These are phyloP conservation scores for Eclectus roratus DNA, from an alignment of 2,113 vertebrate genomes.

Conservation along the genomic window DNA sequence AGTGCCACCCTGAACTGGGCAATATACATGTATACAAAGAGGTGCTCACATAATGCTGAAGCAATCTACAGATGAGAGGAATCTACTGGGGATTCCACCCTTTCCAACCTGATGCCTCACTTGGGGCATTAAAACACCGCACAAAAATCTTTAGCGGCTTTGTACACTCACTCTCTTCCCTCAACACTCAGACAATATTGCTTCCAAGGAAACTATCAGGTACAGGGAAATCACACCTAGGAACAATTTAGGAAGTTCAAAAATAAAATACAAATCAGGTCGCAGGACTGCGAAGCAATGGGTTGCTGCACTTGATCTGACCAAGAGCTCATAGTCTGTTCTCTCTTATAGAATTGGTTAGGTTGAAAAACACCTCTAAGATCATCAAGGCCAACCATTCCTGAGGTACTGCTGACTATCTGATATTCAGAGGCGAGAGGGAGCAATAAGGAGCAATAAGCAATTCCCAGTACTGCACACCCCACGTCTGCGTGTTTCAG, in stretches of 20 bases:
- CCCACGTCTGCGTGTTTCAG: not conserved
- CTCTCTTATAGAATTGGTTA: not conserved
- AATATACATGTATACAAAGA: not conserved
- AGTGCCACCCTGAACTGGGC: not conserved
- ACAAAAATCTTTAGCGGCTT: not conserved
- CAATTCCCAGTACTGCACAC: not conserved
- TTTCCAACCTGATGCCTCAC: not conserved
- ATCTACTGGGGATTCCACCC: not conserved
- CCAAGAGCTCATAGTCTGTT: not conserved
- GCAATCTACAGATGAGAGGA: not conserved
- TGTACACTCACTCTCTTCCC: not conserved
- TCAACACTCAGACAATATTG: not conserved
- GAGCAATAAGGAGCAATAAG: too few relatives aligned
- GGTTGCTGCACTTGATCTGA: not conserved
- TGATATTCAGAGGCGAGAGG: not conserved
- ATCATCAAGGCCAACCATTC: not conserved
- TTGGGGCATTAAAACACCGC: not conserved
- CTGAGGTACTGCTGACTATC: not conserved
- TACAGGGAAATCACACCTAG: not conserved
- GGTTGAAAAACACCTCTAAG: not conserved
- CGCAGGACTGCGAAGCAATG: not conserved
- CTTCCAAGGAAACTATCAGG: not conserved
- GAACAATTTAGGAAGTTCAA: not conserved
- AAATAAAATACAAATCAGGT: not conserved
- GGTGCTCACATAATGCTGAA: not conserved